Evolutionary conservation across 2,888 invertebrate species (phyloP), one percentile per base, ranked within the genome.

Genomic region (Nineta flava): DNA sequence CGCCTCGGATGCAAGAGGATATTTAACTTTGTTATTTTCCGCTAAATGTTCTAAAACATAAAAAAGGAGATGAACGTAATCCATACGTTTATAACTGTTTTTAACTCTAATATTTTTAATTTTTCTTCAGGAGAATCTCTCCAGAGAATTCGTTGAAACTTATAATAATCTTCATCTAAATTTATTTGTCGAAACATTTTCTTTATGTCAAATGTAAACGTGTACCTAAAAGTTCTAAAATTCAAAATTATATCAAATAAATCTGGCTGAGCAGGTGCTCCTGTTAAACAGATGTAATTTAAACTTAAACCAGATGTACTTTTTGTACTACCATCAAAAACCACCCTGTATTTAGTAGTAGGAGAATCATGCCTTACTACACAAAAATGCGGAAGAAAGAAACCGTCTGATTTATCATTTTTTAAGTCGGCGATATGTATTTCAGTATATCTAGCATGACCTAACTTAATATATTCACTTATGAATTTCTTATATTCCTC

Each of bases 151-250:
- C 21, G 17, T 21, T 45, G 45, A 12, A 45, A 21, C 12, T 12
- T 13, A 21, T 45, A 19, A 45, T 19, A 21, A 10, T 21, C 13
- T 45, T 16, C 19, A 12, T 16, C 26, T 21, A 45, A 9, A 16
- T 13, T 21, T 19, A 45, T 21, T 45, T 45, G 45, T 21, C 45
- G 17, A 21, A 13, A 45, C 45, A 45, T 45, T 45, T 45, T 45
- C 12, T 17, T 21, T 13, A 45, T 45, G 4, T 45, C 45, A 45
- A 19, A 13, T 12, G 16, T 41, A 16, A 41, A 41, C 16, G 16
- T 13, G n/a, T 41, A 41, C 13, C 13, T 41, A 4, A 15, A 41
- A 12, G 42, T 41, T 41, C 42, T n/a, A 41, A 41, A 41, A 41
- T 16, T n/a, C 2, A 41, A 12, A 15, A 41, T 15, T 12, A 41